These are phyloP conservation scores for Apogon hyalosoma DNA, from an alignment of 2,797 vertebrate species.

Conservation along the genomic window DNA sequence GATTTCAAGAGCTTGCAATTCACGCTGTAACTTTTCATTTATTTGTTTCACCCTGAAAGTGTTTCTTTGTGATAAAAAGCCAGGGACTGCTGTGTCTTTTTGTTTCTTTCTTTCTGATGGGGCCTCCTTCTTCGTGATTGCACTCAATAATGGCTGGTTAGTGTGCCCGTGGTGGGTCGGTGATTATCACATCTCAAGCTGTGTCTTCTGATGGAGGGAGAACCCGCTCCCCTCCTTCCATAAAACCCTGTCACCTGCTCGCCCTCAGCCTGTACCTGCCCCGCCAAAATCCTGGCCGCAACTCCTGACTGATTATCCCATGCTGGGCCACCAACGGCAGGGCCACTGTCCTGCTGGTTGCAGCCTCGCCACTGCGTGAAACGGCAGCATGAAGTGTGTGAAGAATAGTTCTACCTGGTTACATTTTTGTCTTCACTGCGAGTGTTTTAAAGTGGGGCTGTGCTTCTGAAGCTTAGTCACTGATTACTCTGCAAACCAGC, in stretches of 20 bases:
- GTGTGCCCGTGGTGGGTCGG: slow-evolving; percentile 38
- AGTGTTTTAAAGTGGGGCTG: slow-evolving; percentile 44
- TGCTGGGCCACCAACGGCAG: slow-evolving; percentile 32
- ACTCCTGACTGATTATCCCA: slow-evolving; percentile 65
- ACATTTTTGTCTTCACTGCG: slow-evolving; percentile 29
- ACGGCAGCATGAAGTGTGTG: slow-evolving; percentile 25
- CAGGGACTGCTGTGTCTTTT: slow-evolving; percentile 47
- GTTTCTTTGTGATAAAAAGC: slow-evolving; percentile 17
- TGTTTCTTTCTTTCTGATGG: slow-evolving; percentile 37
- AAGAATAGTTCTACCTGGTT: slow-evolving; percentile 67
- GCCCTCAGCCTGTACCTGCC: slow-evolving; percentile 18
- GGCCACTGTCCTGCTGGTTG: slow-evolving; percentile 41
- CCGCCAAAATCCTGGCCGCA: slow-evolving; percentile 26
- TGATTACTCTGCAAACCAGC: slow-evolving; percentile 58
- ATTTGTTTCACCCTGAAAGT: slow-evolving; percentile 2
- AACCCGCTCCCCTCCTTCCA: slow-evolving; percentile 15
- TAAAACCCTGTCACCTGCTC: slow-evolving; percentile 46
- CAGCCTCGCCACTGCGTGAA: background rate
- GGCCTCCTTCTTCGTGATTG: slow-evolving; percentile 69
- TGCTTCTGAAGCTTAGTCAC: slow-evolving; percentile 45
- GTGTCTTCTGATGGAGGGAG: slow-evolving; percentile 61
- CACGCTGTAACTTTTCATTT: slow-evolving; percentile 21
- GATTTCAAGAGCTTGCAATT: slow-evolving; percentile 15
- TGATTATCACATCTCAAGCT: slow-evolving; percentile 69
- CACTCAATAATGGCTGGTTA: slow-evolving; percentile 70